Evolutionary conservation across 1,140 invertebrate genomes (phyloP).

Genomic region (Microplitis demolitor): DNA sequence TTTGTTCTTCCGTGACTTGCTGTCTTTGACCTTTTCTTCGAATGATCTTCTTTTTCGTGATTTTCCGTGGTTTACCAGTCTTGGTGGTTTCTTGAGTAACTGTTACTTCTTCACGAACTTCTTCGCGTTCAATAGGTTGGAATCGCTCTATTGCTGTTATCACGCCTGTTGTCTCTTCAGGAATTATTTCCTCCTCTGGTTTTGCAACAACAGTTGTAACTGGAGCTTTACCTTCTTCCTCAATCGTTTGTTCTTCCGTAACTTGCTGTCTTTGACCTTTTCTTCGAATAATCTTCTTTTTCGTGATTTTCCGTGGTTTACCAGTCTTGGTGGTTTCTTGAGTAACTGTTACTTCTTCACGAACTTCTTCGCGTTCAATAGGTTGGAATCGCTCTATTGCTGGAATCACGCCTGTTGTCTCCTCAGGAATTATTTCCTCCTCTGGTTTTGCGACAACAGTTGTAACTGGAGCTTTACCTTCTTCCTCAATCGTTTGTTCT

Average conservation of each 20-base stretch:
- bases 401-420: constrained; percentile 25
- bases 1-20: constrained; percentile 32
- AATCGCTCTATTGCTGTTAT: not conserved
- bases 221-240: constrained; percentile 29
- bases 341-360: constrained; percentile 44
- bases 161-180: constrained; percentile 38
- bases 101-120: constrained; percentile 19
- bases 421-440: constrained; percentile 37
- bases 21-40: constrained; percentile 1
- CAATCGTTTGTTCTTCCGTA: constrained; percentile 17
- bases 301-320: constrained; percentile 47
- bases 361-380: constrained; percentile 33
- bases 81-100: constrained; percentile 26
- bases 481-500: constrained; percentile 41
- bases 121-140: not conserved
- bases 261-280: constrained; percentile 36
- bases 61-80: constrained; percentile 26
- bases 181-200: constrained; percentile 29
- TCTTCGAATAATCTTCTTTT: constrained; percentile 29
- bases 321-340: constrained; percentile 44
- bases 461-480: constrained; percentile 39
- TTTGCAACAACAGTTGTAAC: constrained; percentile 16
- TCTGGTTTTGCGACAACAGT: constrained; percentile 39
- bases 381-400: too few species aligned
- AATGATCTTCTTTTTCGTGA: constrained; percentile 25